Evolutionary conservation across 2,113 vertebrate species (phyloP).

Genomic region (Chaenogobius annularis): DNA sequence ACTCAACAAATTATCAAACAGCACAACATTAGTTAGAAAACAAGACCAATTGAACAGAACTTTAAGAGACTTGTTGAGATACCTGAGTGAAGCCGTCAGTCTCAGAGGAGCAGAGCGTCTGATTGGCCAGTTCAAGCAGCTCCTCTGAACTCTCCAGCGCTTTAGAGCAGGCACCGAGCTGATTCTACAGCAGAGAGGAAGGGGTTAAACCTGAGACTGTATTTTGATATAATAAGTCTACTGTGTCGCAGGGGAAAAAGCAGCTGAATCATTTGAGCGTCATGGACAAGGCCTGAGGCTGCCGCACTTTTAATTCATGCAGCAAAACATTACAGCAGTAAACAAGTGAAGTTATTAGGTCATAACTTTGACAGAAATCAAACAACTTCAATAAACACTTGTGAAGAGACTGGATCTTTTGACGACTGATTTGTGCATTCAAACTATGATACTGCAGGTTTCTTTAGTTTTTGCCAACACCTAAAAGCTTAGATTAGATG

Average conservation of each 20-base stretch:
- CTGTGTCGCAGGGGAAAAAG: conserved; percentile 21
- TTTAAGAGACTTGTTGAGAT: conserved; percentile 2
- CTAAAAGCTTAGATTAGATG: not conserved
- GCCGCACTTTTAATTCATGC: not conserved
- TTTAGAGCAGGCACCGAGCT: conserved; percentile 87
- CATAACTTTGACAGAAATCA: not conserved
- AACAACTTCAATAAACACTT: not conserved
- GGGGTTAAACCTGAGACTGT: conserved; percentile 15
- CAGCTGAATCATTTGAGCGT: conserved; percentile 59
- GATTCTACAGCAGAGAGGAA: conserved; percentile 75
- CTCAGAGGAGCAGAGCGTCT: conserved; percentile 84
- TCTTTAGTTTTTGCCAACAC: not conserved
- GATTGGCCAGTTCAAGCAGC: conserved; percentile 91
- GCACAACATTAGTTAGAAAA: conserved; percentile 11
- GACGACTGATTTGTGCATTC: too few relatives aligned
- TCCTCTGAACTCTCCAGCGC: conserved; percentile 96
- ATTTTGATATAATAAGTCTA: conserved; percentile 30
- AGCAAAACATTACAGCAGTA: not conserved
- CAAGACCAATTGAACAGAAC: not conserved
- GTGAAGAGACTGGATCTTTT: not conserved
- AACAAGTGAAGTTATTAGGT: not conserved
- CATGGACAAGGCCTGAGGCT: conserved; percentile 46
- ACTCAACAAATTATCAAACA: not conserved
- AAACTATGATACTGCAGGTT: too few relatives aligned
- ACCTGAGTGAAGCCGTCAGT: conserved; percentile 86